Evolutionary conservation across 2,113 vertebrate genomes (phyloP).

Genomic region (Austrofundulus limnaeus): DNA sequence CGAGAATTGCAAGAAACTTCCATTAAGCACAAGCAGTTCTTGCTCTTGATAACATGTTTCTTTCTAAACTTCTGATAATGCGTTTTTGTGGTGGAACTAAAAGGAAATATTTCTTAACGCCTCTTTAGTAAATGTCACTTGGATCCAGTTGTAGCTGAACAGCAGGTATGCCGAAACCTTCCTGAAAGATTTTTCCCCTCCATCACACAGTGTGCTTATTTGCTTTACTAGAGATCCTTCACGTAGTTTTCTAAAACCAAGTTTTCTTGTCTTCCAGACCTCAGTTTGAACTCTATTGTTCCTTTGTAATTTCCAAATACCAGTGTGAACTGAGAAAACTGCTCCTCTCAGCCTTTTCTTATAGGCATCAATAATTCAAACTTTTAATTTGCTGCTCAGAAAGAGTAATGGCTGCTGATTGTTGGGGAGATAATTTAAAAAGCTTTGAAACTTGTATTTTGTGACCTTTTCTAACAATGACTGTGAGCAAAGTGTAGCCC

Average conservation of each 20-base stretch:
- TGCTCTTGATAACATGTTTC: no score
- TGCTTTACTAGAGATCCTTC: background rate
- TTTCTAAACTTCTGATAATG: no score
- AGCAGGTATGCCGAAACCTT: background rate
- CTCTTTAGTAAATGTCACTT: no score
- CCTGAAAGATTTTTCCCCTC: background rate
- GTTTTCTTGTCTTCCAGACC: slow-evolving; percentile 2
- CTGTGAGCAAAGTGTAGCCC: background rate
- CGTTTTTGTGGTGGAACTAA: no score
- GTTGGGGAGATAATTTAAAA: background rate
- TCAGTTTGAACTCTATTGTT: slow-evolving; percentile 36
- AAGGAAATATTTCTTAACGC: no score
- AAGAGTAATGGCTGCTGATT: background rate
- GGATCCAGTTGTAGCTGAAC: no score
- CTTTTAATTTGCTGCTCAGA: background rate
- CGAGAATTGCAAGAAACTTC: no score
- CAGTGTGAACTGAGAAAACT: background rate
- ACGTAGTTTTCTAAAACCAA: background rate
- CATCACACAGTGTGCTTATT: slow-evolving; percentile 12
- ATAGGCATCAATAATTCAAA: background rate
- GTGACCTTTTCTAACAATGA: background rate
- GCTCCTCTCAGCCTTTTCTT: background rate
- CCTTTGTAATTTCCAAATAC: background rate
- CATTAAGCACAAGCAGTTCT: no score
- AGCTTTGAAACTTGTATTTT: background rate